phyloP scores from a whole-genome alignment of 2,797 vertebrate genomes.

The Sebastolobus alascanus region DNA sequence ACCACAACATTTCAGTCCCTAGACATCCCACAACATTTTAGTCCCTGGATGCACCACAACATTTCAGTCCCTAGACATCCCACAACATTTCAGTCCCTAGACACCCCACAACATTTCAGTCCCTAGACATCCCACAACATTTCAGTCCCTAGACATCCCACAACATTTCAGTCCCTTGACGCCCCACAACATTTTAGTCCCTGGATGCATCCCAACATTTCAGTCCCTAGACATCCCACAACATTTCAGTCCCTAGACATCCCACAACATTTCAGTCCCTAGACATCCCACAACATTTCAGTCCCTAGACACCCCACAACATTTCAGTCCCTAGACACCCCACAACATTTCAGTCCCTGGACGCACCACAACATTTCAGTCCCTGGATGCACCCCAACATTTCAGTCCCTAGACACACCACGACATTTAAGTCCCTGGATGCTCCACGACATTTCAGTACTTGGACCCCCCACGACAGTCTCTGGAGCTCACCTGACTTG shows the following conservation, averaged over 20 bases:
- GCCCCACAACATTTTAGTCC: neutral
- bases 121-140: neutral
- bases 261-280: neutral
- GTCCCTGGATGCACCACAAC: no score
- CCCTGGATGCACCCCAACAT: no score
- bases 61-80: neutral
- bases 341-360: neutral
- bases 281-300: neutral
- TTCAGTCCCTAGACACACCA: no score
- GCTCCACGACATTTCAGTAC: neutral
- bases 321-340: neutral
- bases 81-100: neutral
- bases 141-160: neutral
- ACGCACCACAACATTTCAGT: no score
- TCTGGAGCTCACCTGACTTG: neutral
- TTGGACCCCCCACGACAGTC: neutral
- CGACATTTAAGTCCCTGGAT: neutral
- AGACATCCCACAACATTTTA: neutral
- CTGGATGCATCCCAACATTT: no score
- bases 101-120: neutral
- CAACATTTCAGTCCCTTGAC: neutral
- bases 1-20: neutral
- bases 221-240: neutral
- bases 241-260: neutral
- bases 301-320: neutral